These are phyloP conservation scores for Monoplex corrugatus DNA, from an alignment of 2,888 invertebrate genomes.

Conservation along the genomic window DNA sequence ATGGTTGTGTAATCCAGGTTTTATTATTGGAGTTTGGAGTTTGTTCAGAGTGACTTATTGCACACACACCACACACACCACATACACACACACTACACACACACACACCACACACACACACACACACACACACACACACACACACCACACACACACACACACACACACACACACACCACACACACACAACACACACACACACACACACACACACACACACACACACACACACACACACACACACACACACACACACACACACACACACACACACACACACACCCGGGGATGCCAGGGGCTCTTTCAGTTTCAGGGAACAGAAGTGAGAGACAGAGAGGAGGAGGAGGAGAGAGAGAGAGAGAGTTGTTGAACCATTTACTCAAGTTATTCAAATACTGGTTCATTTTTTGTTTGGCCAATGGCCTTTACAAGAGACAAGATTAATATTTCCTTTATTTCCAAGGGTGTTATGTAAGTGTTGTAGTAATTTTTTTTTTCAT, in stretches of 20 bases:
- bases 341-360: neutral
- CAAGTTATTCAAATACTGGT: neutral
- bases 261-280: neutral
- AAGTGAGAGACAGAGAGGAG: neutral
- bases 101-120: neutral
- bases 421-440: no score
- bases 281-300: neutral
- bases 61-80: slow-evolving; percentile 22
- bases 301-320: neutral
- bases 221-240: neutral
- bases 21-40: no score
- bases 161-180: neutral
- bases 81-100: slow-evolving; percentile 5
- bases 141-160: neutral
- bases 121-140: neutral
- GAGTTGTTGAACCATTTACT: neutral
- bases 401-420: no score
- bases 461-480: no score
- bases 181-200: neutral
- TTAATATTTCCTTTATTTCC: no score
- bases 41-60: no score
- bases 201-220: neutral
- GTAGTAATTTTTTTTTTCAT: no score
- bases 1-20: no score
- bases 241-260: neutral